Conservation (phyloP, 1,140 invertebrate species). For the Hycleus phaleratus region DNA sequence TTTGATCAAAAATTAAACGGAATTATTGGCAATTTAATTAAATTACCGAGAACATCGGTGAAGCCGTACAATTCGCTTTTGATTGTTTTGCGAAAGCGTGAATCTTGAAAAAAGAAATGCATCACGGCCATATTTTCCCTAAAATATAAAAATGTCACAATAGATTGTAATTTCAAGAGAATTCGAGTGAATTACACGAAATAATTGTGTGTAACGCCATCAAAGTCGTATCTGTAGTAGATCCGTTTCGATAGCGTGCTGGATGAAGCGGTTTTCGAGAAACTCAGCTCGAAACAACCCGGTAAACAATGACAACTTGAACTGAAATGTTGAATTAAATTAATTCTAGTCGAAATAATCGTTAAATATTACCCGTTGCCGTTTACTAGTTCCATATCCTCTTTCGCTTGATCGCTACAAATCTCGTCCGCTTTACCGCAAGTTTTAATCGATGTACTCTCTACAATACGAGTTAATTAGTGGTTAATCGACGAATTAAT, state of each 20-base stretch:
- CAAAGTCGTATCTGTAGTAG: background rate
- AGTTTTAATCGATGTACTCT: background rate
- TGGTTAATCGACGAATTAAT: background rate
- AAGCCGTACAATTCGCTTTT: constrained; percentile 24
- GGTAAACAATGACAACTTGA: constrained; percentile 18
- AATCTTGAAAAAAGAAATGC: constrained; percentile 19
- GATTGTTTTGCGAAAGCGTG: constrained; percentile 2
- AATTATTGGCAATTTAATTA: background rate
- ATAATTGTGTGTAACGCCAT: background rate
- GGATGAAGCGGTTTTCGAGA: background rate
- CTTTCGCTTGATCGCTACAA: constrained; percentile 13
- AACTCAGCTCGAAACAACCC: constrained; percentile 14
- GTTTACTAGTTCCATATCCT: constrained; percentile 5
- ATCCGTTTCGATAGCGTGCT: background rate
- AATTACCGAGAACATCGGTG: constrained; percentile 27
- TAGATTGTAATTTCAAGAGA: background rate
- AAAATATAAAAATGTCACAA: background rate
- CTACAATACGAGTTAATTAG: background rate
- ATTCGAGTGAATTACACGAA: background rate
- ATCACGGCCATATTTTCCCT: constrained; percentile 19
- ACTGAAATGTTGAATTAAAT: background rate
- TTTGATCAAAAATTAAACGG: background rate
- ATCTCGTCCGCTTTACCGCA: constrained; percentile 16
- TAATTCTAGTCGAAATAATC: background rate
- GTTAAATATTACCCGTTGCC: constrained; percentile 1